These are phyloP conservation scores for Rhogogaster chlorosoma DNA, from an alignment of 2,888 invertebrate species.

Conservation along the genomic window DNA sequence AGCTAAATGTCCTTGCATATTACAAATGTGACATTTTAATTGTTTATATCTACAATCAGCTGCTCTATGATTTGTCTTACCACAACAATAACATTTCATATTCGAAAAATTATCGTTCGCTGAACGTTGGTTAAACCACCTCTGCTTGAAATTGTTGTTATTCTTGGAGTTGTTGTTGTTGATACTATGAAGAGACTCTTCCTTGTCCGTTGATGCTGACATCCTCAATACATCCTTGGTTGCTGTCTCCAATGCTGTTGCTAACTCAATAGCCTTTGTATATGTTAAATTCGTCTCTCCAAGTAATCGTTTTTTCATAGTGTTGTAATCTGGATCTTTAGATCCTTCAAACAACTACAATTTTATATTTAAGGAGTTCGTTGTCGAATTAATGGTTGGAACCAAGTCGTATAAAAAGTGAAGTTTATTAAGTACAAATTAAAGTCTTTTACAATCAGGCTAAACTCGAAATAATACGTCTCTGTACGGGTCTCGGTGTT, in stretches of 20 bases:
- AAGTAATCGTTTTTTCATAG: not conserved
- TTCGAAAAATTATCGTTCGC: not conserved
- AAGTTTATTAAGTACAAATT: too few relatives aligned
- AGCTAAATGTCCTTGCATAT: conserved; percentile 34
- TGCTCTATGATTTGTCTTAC: conserved; percentile 31
- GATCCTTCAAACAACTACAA: conserved; percentile 4
- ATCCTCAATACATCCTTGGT: not conserved
- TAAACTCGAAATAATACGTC: too few relatives aligned
- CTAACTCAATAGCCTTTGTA: not conserved
- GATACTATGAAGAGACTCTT: not conserved
- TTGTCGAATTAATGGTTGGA: too few relatives aligned
- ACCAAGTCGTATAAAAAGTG: too few relatives aligned
- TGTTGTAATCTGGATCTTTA: too few relatives aligned
- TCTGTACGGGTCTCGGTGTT: too few relatives aligned
- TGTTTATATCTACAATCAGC: conserved; percentile 36
- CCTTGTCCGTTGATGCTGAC: not conserved
- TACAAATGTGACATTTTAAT: conserved; percentile 34
- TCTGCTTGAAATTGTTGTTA: not conserved
- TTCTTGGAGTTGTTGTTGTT: not conserved
- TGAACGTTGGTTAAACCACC: not conserved
- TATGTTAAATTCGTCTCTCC: not conserved
- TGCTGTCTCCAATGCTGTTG: not conserved
- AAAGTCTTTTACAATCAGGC: too few relatives aligned
- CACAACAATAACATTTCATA: conserved; percentile 40
- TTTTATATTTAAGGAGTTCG: too few relatives aligned